phyloP scores from a whole-genome alignment of 2,888 invertebrate genomes.

The Sinhomidia bicolor region DNA sequence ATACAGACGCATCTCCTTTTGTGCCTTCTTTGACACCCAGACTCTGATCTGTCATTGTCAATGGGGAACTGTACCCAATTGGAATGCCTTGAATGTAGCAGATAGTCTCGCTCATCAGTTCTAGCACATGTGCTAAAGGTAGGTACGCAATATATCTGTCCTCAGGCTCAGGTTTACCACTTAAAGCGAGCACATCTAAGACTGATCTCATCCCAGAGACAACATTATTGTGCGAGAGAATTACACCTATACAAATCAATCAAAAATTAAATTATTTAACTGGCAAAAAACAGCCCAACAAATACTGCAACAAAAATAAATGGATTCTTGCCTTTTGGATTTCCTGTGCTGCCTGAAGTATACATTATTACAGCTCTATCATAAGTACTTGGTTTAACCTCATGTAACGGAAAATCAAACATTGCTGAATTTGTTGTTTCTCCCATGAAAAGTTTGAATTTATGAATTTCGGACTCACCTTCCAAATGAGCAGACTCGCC shows the following conservation, averaged over 20 bases:
- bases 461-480: conserved; percentile 32
- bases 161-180: conserved; percentile 71
- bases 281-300: too few relatives aligned
- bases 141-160: conserved; percentile 97
- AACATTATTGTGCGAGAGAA: conserved; percentile 91
- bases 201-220: conserved; percentile 90
- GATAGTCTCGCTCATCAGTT: conserved; percentile 85
- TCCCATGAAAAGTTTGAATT: neutral
- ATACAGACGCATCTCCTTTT: conserved; percentile 94
- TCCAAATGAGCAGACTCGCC: conserved; percentile 62
- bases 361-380: conserved; percentile 99
- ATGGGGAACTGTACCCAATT: conserved; percentile 95
- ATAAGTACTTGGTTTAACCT: conserved; percentile 82
- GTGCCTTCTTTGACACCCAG: conserved; percentile 98
- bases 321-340: too few relatives aligned
- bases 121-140: conserved; percentile 98
- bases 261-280: too few relatives aligned
- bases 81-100: conserved; percentile 79
- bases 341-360: conserved; percentile 97
- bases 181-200: conserved; percentile 85
- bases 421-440: neutral
- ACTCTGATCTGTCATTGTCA: conserved; percentile 95
- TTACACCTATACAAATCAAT: too few relatives aligned
- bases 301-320: too few relatives aligned
- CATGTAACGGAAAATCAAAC: too few relatives aligned